Conservation (phyloP, 2,888 invertebrate species). For the Ptychoptera contaminata region DNA sequence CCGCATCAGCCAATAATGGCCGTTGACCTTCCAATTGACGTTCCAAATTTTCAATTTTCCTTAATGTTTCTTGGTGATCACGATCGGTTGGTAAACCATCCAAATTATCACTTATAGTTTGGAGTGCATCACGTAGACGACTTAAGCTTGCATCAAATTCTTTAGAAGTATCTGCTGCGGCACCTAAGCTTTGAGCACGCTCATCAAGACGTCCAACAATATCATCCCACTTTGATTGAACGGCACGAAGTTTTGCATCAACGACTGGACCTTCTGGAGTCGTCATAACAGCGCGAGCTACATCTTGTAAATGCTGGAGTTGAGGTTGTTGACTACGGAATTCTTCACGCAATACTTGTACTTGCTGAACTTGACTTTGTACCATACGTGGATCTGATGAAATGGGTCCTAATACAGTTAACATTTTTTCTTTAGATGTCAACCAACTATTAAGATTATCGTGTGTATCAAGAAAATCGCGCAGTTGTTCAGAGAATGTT, state of each 20-base stretch:
- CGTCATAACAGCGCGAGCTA: conserved; percentile 57
- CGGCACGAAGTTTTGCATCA: conserved; percentile 50
- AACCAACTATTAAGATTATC: conserved; percentile 77
- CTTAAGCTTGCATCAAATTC: conserved; percentile 83
- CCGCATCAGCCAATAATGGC: conserved; percentile 72
- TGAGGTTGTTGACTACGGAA: conserved; percentile 86
- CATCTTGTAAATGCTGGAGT: conserved; percentile 66
- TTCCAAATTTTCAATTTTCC: conserved; percentile 76
- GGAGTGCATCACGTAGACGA: conserved; percentile 70
- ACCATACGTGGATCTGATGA: conserved; percentile 92
- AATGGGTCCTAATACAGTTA: conserved; percentile 87
- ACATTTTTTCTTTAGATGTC: conserved; percentile 85
- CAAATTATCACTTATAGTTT: conserved; percentile 71
- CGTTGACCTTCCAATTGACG: conserved; percentile 78
- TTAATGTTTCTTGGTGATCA: conserved; percentile 72
- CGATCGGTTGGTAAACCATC: conserved; percentile 67
- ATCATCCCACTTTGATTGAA: conserved; percentile 69
- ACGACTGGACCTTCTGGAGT: conserved; percentile 48
- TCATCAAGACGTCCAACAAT: conserved; percentile 66
- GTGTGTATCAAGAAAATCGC: conserved; percentile 82
- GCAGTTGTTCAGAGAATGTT: conserved; percentile 54
- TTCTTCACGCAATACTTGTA: conserved; percentile 88
- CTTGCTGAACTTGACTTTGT: conserved; percentile 88
- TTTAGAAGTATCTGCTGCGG: conserved; percentile 81
- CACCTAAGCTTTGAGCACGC: conserved; percentile 75